A percentile compares a stretch with the other conserved stretches of the same genome.
Conservation (phyloP, 1,140 invertebrate species). For the Holotrichia oblita region DNA sequence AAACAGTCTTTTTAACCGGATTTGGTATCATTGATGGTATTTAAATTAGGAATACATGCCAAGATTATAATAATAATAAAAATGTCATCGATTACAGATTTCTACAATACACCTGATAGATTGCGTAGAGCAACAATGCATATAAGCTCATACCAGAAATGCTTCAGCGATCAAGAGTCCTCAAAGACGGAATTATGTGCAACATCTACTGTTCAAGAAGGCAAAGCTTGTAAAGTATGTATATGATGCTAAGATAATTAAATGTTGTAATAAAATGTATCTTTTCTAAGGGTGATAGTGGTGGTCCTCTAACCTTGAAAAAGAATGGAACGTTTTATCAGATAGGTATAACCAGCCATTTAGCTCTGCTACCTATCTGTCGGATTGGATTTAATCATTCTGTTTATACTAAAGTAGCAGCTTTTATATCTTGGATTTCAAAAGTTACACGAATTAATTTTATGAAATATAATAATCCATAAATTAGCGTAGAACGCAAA, state of each 20-base stretch:
- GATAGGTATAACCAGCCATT: slow-evolving; percentile 58
- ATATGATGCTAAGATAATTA: neutral
- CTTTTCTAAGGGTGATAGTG: slow-evolving; percentile 58
- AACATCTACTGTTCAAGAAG: slow-evolving; percentile 56
- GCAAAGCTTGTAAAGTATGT: slow-evolving; percentile 59
- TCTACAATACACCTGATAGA: slow-evolving; percentile 52
- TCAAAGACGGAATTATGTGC: slow-evolving; percentile 54
- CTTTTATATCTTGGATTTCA: slow-evolving; percentile 57
- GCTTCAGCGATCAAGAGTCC: slow-evolving; percentile 48
- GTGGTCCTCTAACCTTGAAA: slow-evolving; percentile 54
- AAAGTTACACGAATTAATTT: slow-evolving; percentile 55
- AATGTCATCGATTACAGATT: slow-evolving; percentile 51
- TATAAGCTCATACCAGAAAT: slow-evolving; percentile 52
- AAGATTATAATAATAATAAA: slow-evolving; percentile 14
- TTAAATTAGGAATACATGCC: neutral
- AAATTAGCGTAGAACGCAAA: neutral
- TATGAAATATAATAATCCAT: slow-evolving; percentile 40
- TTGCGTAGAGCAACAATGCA: slow-evolving; percentile 56
- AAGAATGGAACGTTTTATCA: slow-evolving; percentile 52
- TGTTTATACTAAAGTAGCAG: slow-evolving; percentile 56
- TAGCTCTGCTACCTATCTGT: slow-evolving; percentile 57
- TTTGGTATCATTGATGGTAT: slow-evolving; percentile 59
- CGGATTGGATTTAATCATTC: slow-evolving; percentile 57
- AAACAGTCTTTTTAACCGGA: slow-evolving; percentile 56
- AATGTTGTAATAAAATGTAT: neutral